Conservation (phyloP, 2,113 vertebrate species). For the Seriola dumerili region DNA sequence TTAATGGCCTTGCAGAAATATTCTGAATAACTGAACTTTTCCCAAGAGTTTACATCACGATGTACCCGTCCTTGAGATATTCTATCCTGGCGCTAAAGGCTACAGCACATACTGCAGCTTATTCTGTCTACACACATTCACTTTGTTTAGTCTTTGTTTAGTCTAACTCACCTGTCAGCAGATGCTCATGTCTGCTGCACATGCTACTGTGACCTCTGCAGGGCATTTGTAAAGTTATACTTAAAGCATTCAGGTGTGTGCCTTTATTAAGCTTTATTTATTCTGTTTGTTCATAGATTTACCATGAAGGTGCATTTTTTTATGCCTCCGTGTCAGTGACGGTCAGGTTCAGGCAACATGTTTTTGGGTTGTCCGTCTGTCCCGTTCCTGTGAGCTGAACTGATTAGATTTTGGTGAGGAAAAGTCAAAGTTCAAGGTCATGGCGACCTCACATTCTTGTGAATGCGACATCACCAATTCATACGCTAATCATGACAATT, state of each 20-base stretch:
- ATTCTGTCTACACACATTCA: background rate
- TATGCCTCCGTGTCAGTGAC: too few relatives aligned
- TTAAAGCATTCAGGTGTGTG: background rate
- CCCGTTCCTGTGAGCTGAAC: too few relatives aligned
- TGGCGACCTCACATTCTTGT: too few relatives aligned
- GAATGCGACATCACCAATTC: too few relatives aligned
- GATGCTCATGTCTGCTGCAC: background rate
- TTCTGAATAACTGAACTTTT: slow-evolving; percentile 1
- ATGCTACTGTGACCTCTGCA: background rate
- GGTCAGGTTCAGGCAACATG: too few relatives aligned
- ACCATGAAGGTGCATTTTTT: background rate
- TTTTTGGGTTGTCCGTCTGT: too few relatives aligned
- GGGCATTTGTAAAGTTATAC: background rate
- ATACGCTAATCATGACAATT: too few relatives aligned
- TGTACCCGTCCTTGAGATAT: slow-evolving; percentile 29
- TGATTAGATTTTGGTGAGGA: too few relatives aligned
- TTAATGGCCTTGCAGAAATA: slow-evolving; percentile 3
- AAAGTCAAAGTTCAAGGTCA: too few relatives aligned
- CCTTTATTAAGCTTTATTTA: background rate
- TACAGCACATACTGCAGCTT: background rate
- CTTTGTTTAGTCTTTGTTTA: slow-evolving; percentile 8
- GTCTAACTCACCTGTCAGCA: background rate
- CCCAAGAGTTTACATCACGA: slow-evolving; percentile 1
- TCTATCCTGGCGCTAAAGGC: background rate
- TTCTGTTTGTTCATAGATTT: background rate